phyloP scores from a whole-genome alignment of 2,113 vertebrate species.

The Chloebia gouldiae region DNA sequence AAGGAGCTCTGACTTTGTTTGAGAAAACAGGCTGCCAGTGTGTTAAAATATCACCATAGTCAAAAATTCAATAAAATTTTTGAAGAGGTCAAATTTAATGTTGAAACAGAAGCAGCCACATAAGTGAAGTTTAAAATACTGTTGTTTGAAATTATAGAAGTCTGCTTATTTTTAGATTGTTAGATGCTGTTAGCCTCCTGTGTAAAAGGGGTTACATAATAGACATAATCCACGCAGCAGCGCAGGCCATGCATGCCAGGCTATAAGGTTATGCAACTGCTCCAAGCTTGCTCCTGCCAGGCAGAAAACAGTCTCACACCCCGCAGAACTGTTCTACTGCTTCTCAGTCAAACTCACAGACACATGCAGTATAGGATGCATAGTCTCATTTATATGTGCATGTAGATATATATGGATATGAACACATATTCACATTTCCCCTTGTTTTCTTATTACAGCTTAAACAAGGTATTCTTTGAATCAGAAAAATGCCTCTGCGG shows the following conservation, averaged over 20 bases:
- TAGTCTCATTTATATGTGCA: rapidly evolving
- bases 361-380: rapidly evolving
- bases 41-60: background rate
- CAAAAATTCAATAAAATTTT: background rate
- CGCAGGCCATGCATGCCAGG: background rate
- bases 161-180: slow-evolving; percentile 26
- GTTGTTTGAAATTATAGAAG: background rate
- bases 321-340: background rate
- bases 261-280: background rate
- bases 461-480: background rate
- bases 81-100: background rate
- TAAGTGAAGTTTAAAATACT: background rate
- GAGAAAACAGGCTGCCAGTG: background rate
- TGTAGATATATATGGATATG: background rate
- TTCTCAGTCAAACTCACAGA: background rate
- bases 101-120: background rate
- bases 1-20: background rate
- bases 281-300: background rate
- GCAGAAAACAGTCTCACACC: background rate
- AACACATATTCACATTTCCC: background rate
- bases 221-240: background rate
- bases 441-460: background rate
- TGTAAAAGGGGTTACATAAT: background rate
- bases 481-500: background rate
- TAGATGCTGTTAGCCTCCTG: background rate